Evolutionary conservation across 2,797 vertebrate genomes (phyloP).

Genomic region (Bradypodion pumilum): DNA sequence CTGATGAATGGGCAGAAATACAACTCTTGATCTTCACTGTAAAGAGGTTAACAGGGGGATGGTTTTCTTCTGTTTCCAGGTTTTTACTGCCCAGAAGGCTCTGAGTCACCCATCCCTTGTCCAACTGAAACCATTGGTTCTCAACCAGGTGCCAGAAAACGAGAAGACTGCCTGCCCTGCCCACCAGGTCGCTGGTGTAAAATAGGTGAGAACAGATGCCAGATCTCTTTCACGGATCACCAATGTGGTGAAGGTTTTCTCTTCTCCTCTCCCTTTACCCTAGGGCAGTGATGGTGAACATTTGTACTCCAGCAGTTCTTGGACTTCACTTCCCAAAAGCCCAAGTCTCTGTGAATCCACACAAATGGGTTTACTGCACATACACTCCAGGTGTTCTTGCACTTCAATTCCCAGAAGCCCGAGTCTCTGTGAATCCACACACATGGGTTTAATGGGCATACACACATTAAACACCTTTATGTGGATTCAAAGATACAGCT

Average conservation of each 20-base stretch:
- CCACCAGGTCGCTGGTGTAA: constrained; percentile 86
- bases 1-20: background rate
- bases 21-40: background rate
- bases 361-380: no score
- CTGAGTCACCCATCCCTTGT: constrained; percentile 77
- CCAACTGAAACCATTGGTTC: constrained; percentile 82
- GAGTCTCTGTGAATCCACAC: no score
- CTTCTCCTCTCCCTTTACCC: no score
- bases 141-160: constrained; percentile 75
- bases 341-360: no score
- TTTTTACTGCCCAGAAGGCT: constrained; percentile 87
- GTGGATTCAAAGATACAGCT: no score
- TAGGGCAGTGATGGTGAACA: no score
- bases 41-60: background rate
- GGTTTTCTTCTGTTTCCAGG: constrained; percentile 68
- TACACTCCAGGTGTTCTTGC: no score
- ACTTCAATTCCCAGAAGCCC: no score
- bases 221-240: background rate
- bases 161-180: constrained; percentile 84
- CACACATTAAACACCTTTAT: no score
- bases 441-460: no score
- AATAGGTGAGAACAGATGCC: constrained; percentile 75
- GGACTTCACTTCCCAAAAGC: no score
- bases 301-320: no score
- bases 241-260: rapidly evolving